Conservation (phyloP, 2,888 invertebrate species). For the Harpagoxenus sublaevis region DNA sequence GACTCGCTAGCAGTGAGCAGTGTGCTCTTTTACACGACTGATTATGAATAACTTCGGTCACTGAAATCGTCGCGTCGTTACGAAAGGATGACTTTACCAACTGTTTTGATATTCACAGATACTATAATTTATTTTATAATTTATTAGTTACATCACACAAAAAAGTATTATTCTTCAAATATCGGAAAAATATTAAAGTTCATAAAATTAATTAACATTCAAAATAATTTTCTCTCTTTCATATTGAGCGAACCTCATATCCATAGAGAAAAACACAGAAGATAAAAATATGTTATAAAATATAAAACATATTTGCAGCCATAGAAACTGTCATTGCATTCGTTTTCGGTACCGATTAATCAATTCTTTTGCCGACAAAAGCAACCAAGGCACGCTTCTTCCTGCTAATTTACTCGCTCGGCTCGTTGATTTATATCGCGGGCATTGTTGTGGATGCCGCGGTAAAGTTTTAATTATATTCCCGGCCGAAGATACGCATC, state of each 20-base stretch:
- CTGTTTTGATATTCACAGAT: neutral
- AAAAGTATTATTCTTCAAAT: neutral
- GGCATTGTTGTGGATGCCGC: constrained; percentile 65
- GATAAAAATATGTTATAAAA: neutral
- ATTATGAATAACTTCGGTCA: constrained; percentile 39
- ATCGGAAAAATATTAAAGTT: neutral
- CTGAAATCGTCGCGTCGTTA: constrained; percentile 9
- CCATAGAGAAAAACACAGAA: neutral
- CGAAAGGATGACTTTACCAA: neutral
- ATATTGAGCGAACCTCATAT: neutral
- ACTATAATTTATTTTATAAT: neutral
- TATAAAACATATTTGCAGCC: neutral
- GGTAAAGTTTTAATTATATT: constrained; percentile 78
- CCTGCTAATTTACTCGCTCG: constrained; percentile 53
- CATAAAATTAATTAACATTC: neutral
- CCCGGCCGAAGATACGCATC: constrained; percentile 64
- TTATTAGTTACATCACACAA: neutral
- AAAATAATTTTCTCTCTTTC: neutral
- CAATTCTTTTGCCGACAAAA: neutral
- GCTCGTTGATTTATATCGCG: constrained; percentile 68
- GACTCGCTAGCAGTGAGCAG: neutral
- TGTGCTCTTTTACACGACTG: constrained; percentile 18
- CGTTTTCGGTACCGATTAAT: neutral
- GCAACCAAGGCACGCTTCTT: constrained; percentile 11
- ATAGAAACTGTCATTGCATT: neutral